Evolutionary conservation across 2,113 vertebrate species (phyloP).

Genomic region (Regulus satrapa): DNA sequence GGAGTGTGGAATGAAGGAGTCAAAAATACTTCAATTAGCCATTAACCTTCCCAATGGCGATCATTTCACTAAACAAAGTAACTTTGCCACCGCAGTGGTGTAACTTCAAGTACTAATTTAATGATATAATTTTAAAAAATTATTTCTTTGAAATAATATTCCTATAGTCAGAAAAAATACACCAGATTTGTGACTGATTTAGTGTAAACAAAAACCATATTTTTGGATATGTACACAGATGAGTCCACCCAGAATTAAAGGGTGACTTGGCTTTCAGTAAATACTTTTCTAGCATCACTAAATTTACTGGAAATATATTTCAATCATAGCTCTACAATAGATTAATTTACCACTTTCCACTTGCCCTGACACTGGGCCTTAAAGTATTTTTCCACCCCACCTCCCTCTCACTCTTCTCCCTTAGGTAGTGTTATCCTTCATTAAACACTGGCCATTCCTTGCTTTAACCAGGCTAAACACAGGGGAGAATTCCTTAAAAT

Average conservation of each 20-base stretch:
- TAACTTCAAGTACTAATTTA: conserved; percentile 79
- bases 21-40: conserved; percentile 74
- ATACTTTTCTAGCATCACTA: conserved; percentile 13
- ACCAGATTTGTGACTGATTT: conserved; percentile 73
- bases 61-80: conserved; percentile 58
- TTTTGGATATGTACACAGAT: conserved; percentile 70
- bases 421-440: conserved; percentile 46
- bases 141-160: conserved; percentile 81
- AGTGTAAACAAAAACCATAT: conserved; percentile 65
- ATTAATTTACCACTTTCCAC: conserved; percentile 35
- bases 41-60: conserved; percentile 70
- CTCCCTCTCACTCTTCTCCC: not conserved
- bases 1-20: conserved; percentile 70
- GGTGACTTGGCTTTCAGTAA: conserved; percentile 60
- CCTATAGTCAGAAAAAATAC: conserved; percentile 77
- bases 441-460: not conserved
- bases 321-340: conserved; percentile 48
- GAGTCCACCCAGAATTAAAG: conserved; percentile 51
- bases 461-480: not conserved
- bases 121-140: conserved; percentile 68
- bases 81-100: conserved; percentile 66
- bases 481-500: not conserved
- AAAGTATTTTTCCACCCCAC: conserved; percentile 42
- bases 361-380: not conserved
- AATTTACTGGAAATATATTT: conserved; percentile 34